These are phyloP conservation scores for Cassiopea andromeda DNA, from an alignment of 30 jellyfish, hydroid and myxozoan species.

Conservation along the genomic window DNA sequence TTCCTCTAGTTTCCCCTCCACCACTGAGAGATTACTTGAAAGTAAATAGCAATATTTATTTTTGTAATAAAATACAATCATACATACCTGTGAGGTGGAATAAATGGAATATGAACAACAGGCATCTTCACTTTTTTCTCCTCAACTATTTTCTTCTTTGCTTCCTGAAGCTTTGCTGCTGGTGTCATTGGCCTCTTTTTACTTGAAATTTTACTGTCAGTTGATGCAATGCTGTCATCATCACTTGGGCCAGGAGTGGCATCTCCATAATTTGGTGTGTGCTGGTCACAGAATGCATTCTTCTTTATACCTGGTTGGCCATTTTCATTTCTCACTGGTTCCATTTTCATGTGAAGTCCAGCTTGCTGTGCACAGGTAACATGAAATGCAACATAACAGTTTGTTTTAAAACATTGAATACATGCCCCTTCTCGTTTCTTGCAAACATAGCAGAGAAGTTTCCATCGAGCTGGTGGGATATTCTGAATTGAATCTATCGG, in stretches of 20 bases:
- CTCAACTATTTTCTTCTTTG: slow-evolving; percentile 73
- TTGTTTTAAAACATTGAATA: slow-evolving; percentile 94
- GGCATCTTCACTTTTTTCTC: slow-evolving; percentile 86
- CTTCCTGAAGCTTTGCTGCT: slow-evolving; percentile 88
- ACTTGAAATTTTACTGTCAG: slow-evolving; percentile 67
- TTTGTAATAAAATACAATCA: no score
- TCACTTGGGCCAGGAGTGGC: slow-evolving; percentile 85
- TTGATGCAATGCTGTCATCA: slow-evolving; percentile 87
- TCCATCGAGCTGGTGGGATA: slow-evolving; percentile 98
- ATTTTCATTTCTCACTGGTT: slow-evolving; percentile 87
- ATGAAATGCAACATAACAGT: slow-evolving; percentile 96
- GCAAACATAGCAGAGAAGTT: slow-evolving; percentile 91
- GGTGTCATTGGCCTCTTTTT: slow-evolving; percentile 84
- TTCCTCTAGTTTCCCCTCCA: no score
- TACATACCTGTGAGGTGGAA: slow-evolving; percentile 97
- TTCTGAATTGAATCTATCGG: slow-evolving; percentile 96
- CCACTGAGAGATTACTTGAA: no score
- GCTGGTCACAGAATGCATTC: slow-evolving; percentile 87
- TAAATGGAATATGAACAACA: slow-evolving; percentile 96
- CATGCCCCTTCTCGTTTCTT: slow-evolving; percentile 97
- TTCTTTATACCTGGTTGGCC: slow-evolving; percentile 97
- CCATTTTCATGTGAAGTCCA: slow-evolving; percentile 94
- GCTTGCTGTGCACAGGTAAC: slow-evolving; percentile 99
- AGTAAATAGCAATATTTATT: no score
- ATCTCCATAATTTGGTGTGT: slow-evolving; percentile 87